These are phyloP conservation scores for Gymnarchus niloticus DNA, from an alignment of 2,113 vertebrate species.

Conservation along the genomic window DNA sequence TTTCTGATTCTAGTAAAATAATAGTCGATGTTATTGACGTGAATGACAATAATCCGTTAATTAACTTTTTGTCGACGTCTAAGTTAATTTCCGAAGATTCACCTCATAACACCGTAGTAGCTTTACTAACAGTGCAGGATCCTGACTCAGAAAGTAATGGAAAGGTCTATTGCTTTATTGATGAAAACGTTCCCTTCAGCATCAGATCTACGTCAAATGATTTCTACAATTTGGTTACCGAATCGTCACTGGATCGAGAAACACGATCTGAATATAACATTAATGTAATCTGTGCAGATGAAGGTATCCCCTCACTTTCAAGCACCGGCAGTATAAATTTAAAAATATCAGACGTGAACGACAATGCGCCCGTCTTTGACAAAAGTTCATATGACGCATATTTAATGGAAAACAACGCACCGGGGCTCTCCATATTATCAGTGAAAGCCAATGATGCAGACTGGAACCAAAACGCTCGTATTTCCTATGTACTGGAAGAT, in stretches of 20 bases:
- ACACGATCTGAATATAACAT: constrained; percentile 26
- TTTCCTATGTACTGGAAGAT: too few relatives aligned
- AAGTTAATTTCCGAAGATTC: constrained; percentile 46
- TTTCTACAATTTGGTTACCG: constrained; percentile 51
- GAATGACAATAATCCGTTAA: too few relatives aligned
- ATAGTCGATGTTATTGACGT: too few relatives aligned
- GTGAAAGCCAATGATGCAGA: too few relatives aligned
- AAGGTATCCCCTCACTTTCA: constrained; percentile 11
- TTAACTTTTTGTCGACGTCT: too few relatives aligned
- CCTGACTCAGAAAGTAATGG: constrained; percentile 55
- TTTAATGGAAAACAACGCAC: too few relatives aligned
- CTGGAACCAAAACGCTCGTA: constrained; percentile 52
- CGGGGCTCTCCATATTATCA: too few relatives aligned
- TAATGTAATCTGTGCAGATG: too few relatives aligned
- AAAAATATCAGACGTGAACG: too few relatives aligned
- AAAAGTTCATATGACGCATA: too few relatives aligned
- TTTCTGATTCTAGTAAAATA: constrained; percentile 53
- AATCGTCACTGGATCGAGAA: constrained; percentile 46
- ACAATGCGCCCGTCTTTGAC: too few relatives aligned
- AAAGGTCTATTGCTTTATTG: constrained; percentile 28
- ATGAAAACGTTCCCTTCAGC: constrained; percentile 34
- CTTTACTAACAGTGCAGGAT: constrained; percentile 50
- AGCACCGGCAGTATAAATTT: constrained; percentile 46
- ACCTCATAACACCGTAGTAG: constrained; percentile 35
- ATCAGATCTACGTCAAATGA: constrained; percentile 50